Base-by-base conservation (phyloP, 2,888 invertebrate genomes). In the Agrotis clavis region DNA sequence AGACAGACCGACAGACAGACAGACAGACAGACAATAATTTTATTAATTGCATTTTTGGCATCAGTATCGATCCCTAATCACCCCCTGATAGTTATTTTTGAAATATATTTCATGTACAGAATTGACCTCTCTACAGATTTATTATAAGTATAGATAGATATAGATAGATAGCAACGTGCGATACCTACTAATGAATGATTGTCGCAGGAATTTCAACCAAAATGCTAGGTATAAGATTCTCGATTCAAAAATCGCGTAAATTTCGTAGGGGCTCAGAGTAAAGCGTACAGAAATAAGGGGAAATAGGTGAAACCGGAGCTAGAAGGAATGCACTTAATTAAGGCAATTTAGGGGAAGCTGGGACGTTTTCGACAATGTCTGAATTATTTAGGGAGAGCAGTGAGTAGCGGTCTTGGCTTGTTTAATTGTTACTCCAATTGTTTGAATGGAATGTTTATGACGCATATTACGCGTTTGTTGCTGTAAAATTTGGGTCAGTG, bases 311-410 rank as follows among this genome's bases (percentile, higher is more conserved):
- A 69, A 67, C 68, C 51, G 56, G 54, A 68, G 62, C 68, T 67
- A 47, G 50, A 61, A 79, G 81, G 67, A 70, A 79, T 76, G 76
- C 71, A 70, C 70, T 82, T 83, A 76, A 76, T 82, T 79, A 74
- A 74, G 68, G 71, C 69, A 71, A 74, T 85, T 72, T 71, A 62
- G 71, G 60, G 47, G 67, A 71, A 56, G 65, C 67, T 47, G 54
- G 56, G 48, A 63, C 62, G 73, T 67, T 71, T 74, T 67, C 53
- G 59, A 66, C 69, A 59, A 59, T 35, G 79, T 74, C 45, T 50
- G 30, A 67, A 73, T 69, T 64, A 56, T 82, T 62, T 51, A 51
- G 54, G 30, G 41, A 48, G 19, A 51, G 35, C 45, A 56, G 57
- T 64, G 57, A 61, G n/a, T 2, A 53, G n/a, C n/a, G 41, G 63